Evolutionary conservation across 1,140 invertebrate species (phyloP), one percentile per base, ranked within the genome.

Genomic region (Antheraea pernyi): DNA sequence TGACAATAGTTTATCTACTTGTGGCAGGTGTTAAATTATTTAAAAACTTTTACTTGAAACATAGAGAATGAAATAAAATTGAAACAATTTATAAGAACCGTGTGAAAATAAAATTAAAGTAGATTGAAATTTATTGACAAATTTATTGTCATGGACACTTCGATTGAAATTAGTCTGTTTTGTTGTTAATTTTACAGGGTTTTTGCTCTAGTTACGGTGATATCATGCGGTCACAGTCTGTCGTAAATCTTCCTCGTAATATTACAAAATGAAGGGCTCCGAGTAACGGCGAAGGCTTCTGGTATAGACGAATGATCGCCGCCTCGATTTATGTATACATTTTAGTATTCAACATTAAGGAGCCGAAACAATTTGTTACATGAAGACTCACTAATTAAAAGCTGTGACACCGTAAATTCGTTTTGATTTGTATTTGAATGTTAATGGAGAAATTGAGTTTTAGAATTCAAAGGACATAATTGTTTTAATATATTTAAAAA

Each of bases 271-370:
- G 75, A 79, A 75, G 65, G 74, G 69, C 70, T 66, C 68, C 59
- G 60, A 69, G 73, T 68, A 74, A 75, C 69, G 73, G 74, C 71
- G 59, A 61, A 73, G 72, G 76, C 69, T 73, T 75, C 67, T 70
- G 67, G 69, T 73, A 70, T 76, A 74, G 71, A 70, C 74, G 69
- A 77, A 76, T 79, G 75, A 83, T 78, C 79, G 77, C 70, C 70
- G 72, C 70, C 67, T 69, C 72, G 74, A 82, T 82, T 82, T 80
- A 83, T 79, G 74, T 75, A 73, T 72, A 67, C 70, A 69, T 76
- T 72, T 69, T 70, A 67, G 11, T 69, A 59, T 19, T 70, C 53
- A 69, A 71, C 68, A 69, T 59, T 69, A 16, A 53, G 16, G 46
- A n/a, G 16, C 11, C 11, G 48, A 79, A 79, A 73, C 71, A 77